Base-by-base conservation (phyloP, 2,888 invertebrate genomes). In the Pachymerium ferrugineum region DNA sequence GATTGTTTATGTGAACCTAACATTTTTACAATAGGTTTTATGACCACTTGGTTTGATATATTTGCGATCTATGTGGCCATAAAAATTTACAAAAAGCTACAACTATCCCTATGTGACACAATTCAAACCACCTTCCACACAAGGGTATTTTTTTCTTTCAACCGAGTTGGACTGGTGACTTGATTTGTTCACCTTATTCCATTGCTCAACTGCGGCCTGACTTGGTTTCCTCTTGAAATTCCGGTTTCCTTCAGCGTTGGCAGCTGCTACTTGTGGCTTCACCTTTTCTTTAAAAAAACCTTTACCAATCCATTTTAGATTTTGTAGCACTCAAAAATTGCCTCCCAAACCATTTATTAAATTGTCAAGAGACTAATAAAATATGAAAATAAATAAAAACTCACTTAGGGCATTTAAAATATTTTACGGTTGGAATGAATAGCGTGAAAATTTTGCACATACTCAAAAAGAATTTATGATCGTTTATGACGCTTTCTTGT, bases 161-260 rank as follows among this genome's bases (percentile, higher is more conserved):
- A 22, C 14, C 14, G 62, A 62, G 25, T 62, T 14, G 28, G 62
- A 62, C 62, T 28, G n/a, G 62, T 3, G 62, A 62, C 62, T 62
- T 62, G 62, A 62, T 54, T 54, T 54, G 54, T 54, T 54, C 54
- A 22, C 54, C 22, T 54, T 54, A 54, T 54, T 22, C 54, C 54
- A 19, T 1, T 16, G 54, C 22, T 54, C 54, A 54, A 54, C 62
- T 62, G 62, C 28, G 62, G 62, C 28, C 28, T 62, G 62, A 8
- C 25, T 22, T n/a, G 25, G 12, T 62, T 62, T 62, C 62, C 62
- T 28, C 22, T 25, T 28, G 54, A 54, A 54, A 54, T 25, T 54
- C 54, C 14, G 25, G 25, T 54, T 54, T 54, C 14, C 38, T 14
- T 4, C 25, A 10, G n/a, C n/a, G n/a, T n/a, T n/a, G n/a, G n/a